phyloP scores from a whole-genome alignment of 2,113 vertebrate genomes.

The Silurus meridionalis region DNA sequence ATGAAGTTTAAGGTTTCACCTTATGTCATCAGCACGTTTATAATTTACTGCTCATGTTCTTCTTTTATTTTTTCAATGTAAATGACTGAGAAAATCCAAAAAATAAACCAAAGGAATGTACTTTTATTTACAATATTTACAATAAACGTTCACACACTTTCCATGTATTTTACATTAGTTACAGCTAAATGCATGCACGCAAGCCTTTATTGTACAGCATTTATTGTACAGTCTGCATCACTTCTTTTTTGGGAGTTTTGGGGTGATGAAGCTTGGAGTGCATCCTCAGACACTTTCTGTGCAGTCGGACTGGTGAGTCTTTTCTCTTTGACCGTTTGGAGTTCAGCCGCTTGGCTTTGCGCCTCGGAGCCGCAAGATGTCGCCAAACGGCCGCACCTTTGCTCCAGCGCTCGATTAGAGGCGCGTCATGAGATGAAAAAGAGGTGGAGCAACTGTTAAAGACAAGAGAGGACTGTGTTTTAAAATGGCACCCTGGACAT shows the following conservation, averaged over 20 bases:
- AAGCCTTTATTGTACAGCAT: not conserved
- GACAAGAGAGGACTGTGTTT: not conserved
- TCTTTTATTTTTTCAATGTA: no score
- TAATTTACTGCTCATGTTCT: no score
- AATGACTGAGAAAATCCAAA: no score
- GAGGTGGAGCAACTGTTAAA: conserved; percentile 25
- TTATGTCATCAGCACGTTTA: no score
- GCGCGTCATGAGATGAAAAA: conserved; percentile 45
- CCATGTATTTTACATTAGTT: not conserved
- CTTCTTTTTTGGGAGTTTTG: not conserved
- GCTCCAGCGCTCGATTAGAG: conserved; percentile 43
- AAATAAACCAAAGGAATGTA: no score
- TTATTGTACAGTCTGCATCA: not conserved
- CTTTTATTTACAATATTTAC: not conserved
- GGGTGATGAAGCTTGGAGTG: conserved; percentile 34
- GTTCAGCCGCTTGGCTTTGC: conserved; percentile 57
- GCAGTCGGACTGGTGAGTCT: conserved; percentile 52
- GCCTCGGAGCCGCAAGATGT: conserved; percentile 55
- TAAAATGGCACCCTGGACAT: conserved; percentile 3
- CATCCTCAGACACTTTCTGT: conserved; percentile 66
- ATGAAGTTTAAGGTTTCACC: no score
- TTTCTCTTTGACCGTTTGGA: conserved; percentile 52
- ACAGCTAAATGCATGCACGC: not conserved
- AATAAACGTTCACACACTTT: not conserved
- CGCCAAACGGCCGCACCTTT: conserved; percentile 47